These are phyloP conservation scores for Orientallactaga sibirica DNA, from an alignment of 2,797 vertebrate species.

Conservation along the genomic window DNA sequence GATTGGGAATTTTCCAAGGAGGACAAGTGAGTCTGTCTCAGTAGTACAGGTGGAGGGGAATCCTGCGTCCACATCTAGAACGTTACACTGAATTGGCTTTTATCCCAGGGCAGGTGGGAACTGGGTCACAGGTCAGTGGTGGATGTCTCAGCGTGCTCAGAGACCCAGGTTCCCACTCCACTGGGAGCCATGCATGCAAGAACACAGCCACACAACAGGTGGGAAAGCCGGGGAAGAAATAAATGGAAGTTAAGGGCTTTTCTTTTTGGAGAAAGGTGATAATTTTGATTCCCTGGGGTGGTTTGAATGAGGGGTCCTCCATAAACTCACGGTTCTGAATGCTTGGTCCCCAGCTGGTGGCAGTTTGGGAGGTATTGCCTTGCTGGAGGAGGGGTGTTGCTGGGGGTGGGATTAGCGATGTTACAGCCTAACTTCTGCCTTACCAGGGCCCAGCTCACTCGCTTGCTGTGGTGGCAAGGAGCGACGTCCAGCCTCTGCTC, in stretches of 20 bases:
- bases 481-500: no score
- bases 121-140: not conserved
- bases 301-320: no score
- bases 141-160: not conserved
- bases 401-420: no score
- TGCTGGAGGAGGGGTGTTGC: no score
- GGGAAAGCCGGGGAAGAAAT: not conserved
- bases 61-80: rapidly evolving
- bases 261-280: not conserved
- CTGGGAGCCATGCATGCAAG: not conserved
- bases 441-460: no score
- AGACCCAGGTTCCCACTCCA: no score
- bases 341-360: no score
- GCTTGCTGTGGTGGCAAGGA: no score
- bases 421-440: no score
- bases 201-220: no score
- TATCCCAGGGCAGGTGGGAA: not conserved
- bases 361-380: no score
- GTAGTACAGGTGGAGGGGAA: not conserved
- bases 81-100: not conserved
- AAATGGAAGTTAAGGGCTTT: not conserved
- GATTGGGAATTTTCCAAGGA: not conserved
- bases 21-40: not conserved
- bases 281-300: not conserved
- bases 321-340: no score